These are phyloP conservation scores for Gracilinanus agilis DNA, from an alignment of 2,113 vertebrate species.

Conservation along the genomic window DNA sequence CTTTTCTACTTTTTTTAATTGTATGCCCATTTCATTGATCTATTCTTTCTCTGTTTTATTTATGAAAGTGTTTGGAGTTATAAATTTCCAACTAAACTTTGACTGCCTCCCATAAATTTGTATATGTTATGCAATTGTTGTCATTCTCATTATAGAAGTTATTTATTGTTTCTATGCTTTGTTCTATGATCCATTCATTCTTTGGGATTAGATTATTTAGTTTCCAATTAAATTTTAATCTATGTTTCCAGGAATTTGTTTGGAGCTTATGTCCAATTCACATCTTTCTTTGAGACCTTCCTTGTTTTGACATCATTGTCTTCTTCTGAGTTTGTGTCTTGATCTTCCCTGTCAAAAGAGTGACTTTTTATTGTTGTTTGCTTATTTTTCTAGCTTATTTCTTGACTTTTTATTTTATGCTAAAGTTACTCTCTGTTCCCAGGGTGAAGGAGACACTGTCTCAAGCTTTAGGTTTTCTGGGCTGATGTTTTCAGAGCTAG, in stretches of 20 bases:
- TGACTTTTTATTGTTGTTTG: background rate
- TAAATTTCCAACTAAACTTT: background rate
- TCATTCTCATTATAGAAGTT: background rate
- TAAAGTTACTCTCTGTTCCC: background rate
- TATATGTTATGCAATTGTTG: background rate
- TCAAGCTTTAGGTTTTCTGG: background rate
- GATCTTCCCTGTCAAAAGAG: background rate
- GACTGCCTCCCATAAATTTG: background rate
- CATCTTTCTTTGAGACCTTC: background rate
- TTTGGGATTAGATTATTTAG: background rate
- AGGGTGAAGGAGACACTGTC: background rate
- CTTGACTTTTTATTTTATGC: background rate
- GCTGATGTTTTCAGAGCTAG: background rate
- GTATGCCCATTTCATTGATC: background rate
- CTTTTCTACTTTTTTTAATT: background rate
- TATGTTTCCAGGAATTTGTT: background rate
- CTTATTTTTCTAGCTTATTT: background rate
- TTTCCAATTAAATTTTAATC: background rate
- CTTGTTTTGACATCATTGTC: background rate
- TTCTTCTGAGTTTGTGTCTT: background rate
- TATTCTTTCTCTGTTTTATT: background rate
- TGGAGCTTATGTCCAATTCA: background rate
- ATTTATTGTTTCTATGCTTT: background rate
- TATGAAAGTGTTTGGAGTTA: background rate
- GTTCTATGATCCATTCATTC: background rate